A percentile compares a stretch with the other conserved stretches of the same genome.
Conservation (phyloP, 2,797 vertebrate genomes). For the Chaenodraco wilsoni region DNA sequence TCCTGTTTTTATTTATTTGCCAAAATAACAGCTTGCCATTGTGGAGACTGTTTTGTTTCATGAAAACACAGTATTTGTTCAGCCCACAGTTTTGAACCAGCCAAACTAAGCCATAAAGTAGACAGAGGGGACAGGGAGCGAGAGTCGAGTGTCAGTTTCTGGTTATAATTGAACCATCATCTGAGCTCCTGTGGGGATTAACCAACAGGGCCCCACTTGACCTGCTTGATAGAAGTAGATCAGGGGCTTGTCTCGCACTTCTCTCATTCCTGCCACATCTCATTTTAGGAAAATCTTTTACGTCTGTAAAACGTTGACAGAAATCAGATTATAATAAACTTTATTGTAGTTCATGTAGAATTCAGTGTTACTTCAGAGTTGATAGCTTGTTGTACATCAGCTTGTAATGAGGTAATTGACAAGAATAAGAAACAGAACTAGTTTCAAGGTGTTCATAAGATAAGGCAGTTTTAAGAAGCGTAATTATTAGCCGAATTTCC, state of each 20-base stretch:
- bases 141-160: conserved; percentile 39
- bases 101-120: conserved; percentile 37
- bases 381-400: conserved; percentile 19
- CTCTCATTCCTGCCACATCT: conserved; percentile 25
- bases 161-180: conserved; percentile 55
- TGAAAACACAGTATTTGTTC: conserved; percentile 9
- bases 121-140: conserved; percentile 6
- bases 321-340: conserved; percentile 7
- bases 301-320: conserved; percentile 3
- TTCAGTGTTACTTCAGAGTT: conserved; percentile 2
- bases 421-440: conserved; percentile 33
- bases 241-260: conserved; percentile 30
- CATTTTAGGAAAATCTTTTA: conserved; percentile 12
- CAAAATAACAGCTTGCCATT: not conserved
- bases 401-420: conserved; percentile 17
- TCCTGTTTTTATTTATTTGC: too few relatives aligned
- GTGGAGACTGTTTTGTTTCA: not conserved
- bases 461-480: conserved; percentile 37
- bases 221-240: conserved; percentile 47
- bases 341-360: conserved; percentile 14
- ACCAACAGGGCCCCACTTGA: conserved; percentile 50
- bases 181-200: conserved; percentile 59
- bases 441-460: conserved; percentile 46
- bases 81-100: conserved; percentile 6
- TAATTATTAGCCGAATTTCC: conserved; percentile 44